Evolutionary conservation across 2,888 invertebrate species (phyloP).

Genomic region (Pristionchus japonicus): DNA sequence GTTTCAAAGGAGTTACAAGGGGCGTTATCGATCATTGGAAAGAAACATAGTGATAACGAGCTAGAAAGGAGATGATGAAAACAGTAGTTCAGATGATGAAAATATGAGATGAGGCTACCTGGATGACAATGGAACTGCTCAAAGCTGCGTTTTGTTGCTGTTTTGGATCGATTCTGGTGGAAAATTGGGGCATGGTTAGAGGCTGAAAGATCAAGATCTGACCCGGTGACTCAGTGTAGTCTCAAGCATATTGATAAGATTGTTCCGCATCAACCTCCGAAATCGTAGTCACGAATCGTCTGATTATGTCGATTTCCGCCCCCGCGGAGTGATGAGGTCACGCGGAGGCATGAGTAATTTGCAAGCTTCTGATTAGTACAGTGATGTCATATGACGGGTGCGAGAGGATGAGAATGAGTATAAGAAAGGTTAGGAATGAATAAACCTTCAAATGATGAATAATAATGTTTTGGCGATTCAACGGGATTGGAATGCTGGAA

Average conservation of each 20-base stretch:
- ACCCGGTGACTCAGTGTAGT: neutral
- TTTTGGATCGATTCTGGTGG: neutral
- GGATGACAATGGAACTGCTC: neutral
- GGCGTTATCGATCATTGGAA: neutral
- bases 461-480: neutral
- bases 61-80: neutral
- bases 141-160: no score
- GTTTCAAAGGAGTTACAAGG: neutral
- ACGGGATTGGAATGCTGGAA: neutral
- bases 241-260: neutral
- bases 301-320: neutral
- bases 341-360: neutral
- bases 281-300: neutral
- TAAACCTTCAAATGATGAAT: neutral
- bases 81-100: neutral
- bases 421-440: no score
- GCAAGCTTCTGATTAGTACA: neutral
- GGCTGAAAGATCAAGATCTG: neutral
- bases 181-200: neutral
- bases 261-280: constrained; percentile 10
- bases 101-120: neutral
- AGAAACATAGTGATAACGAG: neutral
- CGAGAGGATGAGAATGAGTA: neutral
- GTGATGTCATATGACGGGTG: neutral
- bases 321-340: neutral